Base-by-base conservation (phyloP, 2,888 invertebrate species). In the Ectemnius continuus region DNA sequence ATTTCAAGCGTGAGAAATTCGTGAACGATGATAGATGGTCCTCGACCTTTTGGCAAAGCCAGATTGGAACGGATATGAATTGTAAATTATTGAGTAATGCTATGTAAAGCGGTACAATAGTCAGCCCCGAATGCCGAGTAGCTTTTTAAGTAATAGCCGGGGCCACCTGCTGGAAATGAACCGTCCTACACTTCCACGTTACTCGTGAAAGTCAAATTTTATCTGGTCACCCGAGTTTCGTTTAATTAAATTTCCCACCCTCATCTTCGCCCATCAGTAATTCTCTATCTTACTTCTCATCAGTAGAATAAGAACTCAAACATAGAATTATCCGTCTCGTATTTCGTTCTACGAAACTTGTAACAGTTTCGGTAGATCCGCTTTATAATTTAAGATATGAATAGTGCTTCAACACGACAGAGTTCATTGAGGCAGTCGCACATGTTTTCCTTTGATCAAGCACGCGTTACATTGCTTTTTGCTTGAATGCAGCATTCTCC, bases 61-160 rank as follows among this genome's bases (percentile, higher is more conserved):
- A 67, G 47, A 69, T 65, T n/a, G 60, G 69, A 45, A 75, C 58
- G 68, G 67, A 65, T 64, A 67, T 28, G 64, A 70, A 76, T 73
- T 74, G 58, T 74, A 70, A 76, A 76, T 76, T 70, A 76, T 76
- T 73, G 68, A 76, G 74, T 63, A 73, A 73, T 65, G n/a, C 57
- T 61, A 62, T 58, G 57, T 70, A 67, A 64, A 73, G 52, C 66
- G 52, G 45, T 59, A 57, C 74, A 73, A 76, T 74, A 61, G 58
- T 59, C 66, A 26, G 59, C 65, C 52, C 46, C 28, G 57, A 63
- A 57, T 69, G 74, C 52, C 28, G 57, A 63, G 61, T 69, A 69
- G 57, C 63, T 63, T 69, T 73, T 76, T 70, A 76, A 73, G 69
- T 76, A 76, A 73, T 73, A 60, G 73, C 36, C 48, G 20, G 23